A percentile compares a stretch with the other conserved stretches of the same genome.
Conservation (phyloP, 2,888 invertebrate genomes). For the Baccha elongata region DNA sequence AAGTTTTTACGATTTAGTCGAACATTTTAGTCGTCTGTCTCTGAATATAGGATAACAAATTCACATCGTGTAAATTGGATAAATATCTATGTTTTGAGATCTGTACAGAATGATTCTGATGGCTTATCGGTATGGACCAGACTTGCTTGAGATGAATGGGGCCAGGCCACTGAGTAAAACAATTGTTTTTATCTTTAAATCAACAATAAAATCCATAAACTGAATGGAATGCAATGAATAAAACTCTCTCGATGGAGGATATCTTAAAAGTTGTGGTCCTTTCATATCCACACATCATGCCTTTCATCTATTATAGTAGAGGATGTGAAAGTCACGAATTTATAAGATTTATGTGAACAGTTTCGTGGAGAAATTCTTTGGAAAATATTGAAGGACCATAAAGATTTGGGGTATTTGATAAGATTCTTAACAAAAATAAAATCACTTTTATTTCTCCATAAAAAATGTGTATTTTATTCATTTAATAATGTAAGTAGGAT, state of each 20-base stretch:
- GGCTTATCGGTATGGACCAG: conserved; percentile 43
- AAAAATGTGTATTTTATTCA: neutral
- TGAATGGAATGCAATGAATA: conserved; percentile 56
- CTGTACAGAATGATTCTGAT: conserved; percentile 47
- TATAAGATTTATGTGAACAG: conserved; percentile 54
- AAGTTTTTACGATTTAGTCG: conserved; percentile 51
- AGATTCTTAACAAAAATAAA: conserved; percentile 2
- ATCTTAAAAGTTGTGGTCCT: conserved; percentile 38
- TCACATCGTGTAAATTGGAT: conserved; percentile 71
- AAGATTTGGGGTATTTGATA: conserved; percentile 61
- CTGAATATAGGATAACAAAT: conserved; percentile 22
- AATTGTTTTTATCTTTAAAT: conserved; percentile 70
- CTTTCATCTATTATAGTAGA: neutral
- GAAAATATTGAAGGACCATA: conserved; percentile 63
- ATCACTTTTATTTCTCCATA: conserved; percentile 18
- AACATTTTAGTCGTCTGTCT: neutral
- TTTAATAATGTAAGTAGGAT: too few relatives aligned
- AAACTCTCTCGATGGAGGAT: conserved; percentile 22
- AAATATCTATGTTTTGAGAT: conserved; percentile 66
- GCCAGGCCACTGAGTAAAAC: conserved; percentile 32
- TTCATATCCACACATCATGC: neutral
- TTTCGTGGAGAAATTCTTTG: conserved; percentile 51
- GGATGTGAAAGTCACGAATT: conserved; percentile 58
- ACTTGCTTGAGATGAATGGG: conserved; percentile 50
- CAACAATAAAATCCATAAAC: conserved; percentile 68